Base-by-base conservation (phyloP, 2,113 vertebrate genomes). In the Speoplatyrhinus poulsoni region DNA sequence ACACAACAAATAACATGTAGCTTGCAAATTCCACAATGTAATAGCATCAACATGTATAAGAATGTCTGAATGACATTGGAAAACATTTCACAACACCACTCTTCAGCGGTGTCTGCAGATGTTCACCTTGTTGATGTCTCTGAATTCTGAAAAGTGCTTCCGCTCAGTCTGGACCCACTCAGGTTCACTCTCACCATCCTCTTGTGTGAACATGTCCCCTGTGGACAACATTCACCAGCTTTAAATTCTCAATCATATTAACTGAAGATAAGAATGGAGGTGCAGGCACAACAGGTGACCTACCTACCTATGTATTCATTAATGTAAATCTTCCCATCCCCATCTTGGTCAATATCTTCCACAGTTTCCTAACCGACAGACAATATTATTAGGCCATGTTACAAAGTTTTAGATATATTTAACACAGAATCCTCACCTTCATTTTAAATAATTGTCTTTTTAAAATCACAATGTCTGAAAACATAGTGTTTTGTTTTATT, bases 301-400 rank as follows among this genome's bases (percentile, higher is more conserved):
- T 11, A 64, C 91, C 74, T 79, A 96, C 96, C 95, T 0, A 98
- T 95, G 72, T 96, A 98, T 76, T 98, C 96, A 0, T 92, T 55
- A 9, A 96, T 46, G 65, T 91, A 84, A 19, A 98, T 82, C 11
- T 91, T 93, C n/a, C 94, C 93, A 1, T 98, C 95, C 0, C 90
- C 92, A 15, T 97, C 88, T 82, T 91, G 95, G 85, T 98, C 96
- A 13, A 98, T 94, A 85, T 97, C 95, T 48, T 96, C 95, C 17
- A 98, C 16, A 0, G 95, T 96, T 86, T 97, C 95, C 96, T 98
- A 61, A 46, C 64, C 0, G 46, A 75, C 4, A 69, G 16, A 64
- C 67, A 15, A n/a, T 3, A 41, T 41, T 41, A 41, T 41, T 41
- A 6, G 36, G 5, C 36, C 36, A 41, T 41, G 36, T 41, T 41